Conservation (phyloP, 2,888 invertebrate genomes). For the Isoperla grammatica region DNA sequence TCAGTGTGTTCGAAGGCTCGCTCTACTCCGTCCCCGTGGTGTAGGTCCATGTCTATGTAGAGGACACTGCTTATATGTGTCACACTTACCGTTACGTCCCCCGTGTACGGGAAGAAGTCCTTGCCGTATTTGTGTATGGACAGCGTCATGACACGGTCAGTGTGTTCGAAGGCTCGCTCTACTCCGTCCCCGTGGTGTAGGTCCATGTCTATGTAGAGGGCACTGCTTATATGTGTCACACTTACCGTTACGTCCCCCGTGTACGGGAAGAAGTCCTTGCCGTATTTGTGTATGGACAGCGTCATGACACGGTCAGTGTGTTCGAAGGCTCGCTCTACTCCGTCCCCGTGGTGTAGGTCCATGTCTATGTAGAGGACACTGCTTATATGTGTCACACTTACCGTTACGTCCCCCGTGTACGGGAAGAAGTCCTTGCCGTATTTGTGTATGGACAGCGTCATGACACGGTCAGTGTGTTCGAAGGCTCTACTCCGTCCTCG, state of each 20-base stretch:
- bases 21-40: slow-evolving; percentile 99
- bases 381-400: slow-evolving; percentile 92
- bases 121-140: slow-evolving; percentile 97
- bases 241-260: slow-evolving; percentile 84
- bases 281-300: slow-evolving; percentile 98
- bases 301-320: slow-evolving; percentile 99
- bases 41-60: slow-evolving; percentile 99
- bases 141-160: slow-evolving; percentile 99
- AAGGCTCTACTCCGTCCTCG: slow-evolving; percentile 99
- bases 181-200: slow-evolving; percentile 99
- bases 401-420: slow-evolving; percentile 87
- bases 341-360: slow-evolving; percentile 99
- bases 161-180: slow-evolving; percentile 98
- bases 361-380: slow-evolving; percentile 98
- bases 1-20: slow-evolving; percentile 99
- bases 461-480: slow-evolving; percentile 98
- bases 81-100: slow-evolving; percentile 82
- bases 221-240: slow-evolving; percentile 96
- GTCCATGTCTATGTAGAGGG: slow-evolving; percentile 97
- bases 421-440: slow-evolving; percentile 98
- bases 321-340: slow-evolving; percentile 99
- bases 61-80: slow-evolving; percentile 96
- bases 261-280: slow-evolving; percentile 94
- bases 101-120: slow-evolving; percentile 98
- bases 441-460: slow-evolving; percentile 99